phyloP scores from a whole-genome alignment of 2,888 invertebrate species.

The Drosophila melanocephala region DNA sequence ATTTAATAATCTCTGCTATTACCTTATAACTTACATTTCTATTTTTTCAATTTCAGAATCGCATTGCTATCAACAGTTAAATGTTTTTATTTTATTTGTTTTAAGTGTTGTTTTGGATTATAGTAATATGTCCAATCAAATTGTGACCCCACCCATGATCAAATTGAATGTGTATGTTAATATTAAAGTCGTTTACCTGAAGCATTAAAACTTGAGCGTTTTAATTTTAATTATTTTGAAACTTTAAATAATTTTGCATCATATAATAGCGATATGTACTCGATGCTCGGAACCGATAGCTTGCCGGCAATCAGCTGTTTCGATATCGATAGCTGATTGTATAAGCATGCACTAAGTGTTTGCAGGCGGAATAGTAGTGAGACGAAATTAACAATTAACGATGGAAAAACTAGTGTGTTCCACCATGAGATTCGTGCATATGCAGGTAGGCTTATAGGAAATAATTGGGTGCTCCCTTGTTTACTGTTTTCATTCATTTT shows the following conservation, averaged over 20 bases:
- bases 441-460: constrained; percentile 37
- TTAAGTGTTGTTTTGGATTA: constrained; percentile 24
- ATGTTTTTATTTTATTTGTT: constrained; percentile 11
- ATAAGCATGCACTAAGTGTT: constrained; percentile 42
- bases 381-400: not conserved
- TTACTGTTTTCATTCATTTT: constrained; percentile 23
- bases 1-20: not conserved
- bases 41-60: constrained; percentile 22
- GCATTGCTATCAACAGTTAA: constrained; percentile 1
- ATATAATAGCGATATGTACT: not conserved
- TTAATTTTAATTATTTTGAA: not conserved
- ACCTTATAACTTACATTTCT: not conserved
- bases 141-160: constrained; percentile 3
- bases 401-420: constrained; percentile 53
- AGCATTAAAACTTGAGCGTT: not conserved
- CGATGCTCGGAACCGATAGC: constrained; percentile 15
- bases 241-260: not conserved
- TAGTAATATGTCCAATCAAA: constrained; percentile 13
- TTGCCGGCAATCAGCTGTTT: constrained; percentile 33
- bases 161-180: constrained; percentile 32
- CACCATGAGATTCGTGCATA: constrained; percentile 40
- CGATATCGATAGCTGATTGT: constrained; percentile 52
- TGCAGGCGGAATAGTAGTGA: not conserved
- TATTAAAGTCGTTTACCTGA: not conserved
- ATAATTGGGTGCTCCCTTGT: not conserved